Evolutionary conservation across 2,888 invertebrate genomes (phyloP).

Genomic region (Scelioninae gen. 2): DNA sequence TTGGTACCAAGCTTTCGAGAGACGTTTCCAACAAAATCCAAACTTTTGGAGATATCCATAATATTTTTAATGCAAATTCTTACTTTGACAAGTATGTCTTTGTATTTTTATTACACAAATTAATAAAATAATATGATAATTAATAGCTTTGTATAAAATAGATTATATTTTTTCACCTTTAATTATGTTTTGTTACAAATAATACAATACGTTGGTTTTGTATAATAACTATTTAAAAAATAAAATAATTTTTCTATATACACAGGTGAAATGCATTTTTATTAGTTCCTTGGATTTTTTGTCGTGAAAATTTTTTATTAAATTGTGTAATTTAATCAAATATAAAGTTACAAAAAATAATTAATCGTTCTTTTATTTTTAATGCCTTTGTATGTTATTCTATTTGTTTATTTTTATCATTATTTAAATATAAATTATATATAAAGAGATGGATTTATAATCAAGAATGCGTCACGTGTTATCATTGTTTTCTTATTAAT

Average conservation of each 20-base stretch:
- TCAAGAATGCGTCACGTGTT: too few relatives aligned
- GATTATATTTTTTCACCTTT: constrained; percentile 40
- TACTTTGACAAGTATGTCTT: too few relatives aligned
- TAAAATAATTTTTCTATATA: constrained; percentile 18
- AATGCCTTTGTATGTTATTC: too few relatives aligned
- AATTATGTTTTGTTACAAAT: constrained; percentile 7
- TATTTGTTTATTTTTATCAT: too few relatives aligned
- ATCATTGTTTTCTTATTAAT: too few relatives aligned
- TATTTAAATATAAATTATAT: too few relatives aligned
- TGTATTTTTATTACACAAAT: constrained; percentile 12
- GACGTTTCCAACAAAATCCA: constrained; percentile 91
- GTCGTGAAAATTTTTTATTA: neutral
- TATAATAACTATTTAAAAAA: constrained; percentile 11
- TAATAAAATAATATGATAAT: constrained; percentile 13
- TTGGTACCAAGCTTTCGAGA: constrained; percentile 96
- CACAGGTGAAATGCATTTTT: neutral
- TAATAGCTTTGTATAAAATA: constrained; percentile 31
- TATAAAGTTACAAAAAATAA: too few relatives aligned
- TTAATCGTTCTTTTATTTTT: too few relatives aligned
- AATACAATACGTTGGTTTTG: neutral
- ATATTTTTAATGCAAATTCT: constrained; percentile 11
- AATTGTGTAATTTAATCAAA: too few relatives aligned
- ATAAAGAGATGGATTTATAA: too few relatives aligned
- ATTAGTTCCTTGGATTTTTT: neutral
- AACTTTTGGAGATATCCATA: constrained; percentile 88